Evolutionary conservation across 1,140 invertebrate genomes (phyloP).

Genomic region (Leptinotarsa lineolata): DNA sequence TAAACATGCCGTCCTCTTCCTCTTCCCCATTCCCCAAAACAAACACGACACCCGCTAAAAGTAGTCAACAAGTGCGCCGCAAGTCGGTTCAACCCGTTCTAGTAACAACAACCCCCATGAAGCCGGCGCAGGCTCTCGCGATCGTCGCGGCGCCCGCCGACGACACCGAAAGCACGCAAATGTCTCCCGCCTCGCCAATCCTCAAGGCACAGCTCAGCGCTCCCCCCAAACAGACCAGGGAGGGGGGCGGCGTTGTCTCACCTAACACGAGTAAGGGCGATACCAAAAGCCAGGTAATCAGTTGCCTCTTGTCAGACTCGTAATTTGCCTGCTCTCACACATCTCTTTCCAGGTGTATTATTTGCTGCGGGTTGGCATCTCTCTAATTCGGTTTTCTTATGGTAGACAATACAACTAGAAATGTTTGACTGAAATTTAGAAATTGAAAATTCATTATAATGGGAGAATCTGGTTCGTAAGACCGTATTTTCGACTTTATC

Average conservation of each 20-base stretch:
- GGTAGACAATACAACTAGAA: background rate
- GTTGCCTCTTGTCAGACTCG: slow-evolving; percentile 36
- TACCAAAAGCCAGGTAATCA: slow-evolving; percentile 66
- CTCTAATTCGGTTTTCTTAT: slow-evolving; percentile 3
- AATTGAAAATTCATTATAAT: too few relatives aligned
- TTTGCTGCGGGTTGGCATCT: slow-evolving; percentile 26
- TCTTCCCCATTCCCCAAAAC: slow-evolving; percentile 25
- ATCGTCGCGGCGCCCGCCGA: slow-evolving; percentile 30
- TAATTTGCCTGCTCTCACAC: slow-evolving; percentile 42
- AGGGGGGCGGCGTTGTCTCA: slow-evolving; percentile 27
- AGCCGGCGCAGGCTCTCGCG: slow-evolving; percentile 23
- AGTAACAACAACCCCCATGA: slow-evolving; percentile 19
- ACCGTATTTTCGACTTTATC: background rate
- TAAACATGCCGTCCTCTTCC: slow-evolving; percentile 53
- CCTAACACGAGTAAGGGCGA: slow-evolving; percentile 58
- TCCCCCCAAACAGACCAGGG: slow-evolving; percentile 62
- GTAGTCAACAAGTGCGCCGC: slow-evolving; percentile 33
- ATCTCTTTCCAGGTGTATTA: slow-evolving; percentile 43
- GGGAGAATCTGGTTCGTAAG: background rate
- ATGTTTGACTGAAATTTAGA: too few relatives aligned
- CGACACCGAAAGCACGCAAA: slow-evolving; percentile 53
- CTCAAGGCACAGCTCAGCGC: slow-evolving; percentile 77
- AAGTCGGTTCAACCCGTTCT: slow-evolving; percentile 20
- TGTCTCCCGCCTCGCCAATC: slow-evolving; percentile 68
- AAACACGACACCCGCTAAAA: slow-evolving; percentile 27